A percentile compares a stretch with the other conserved stretches of the same genome.
These are phyloP conservation scores for Eristalis arbustorum DNA, from an alignment of 2,888 invertebrate species.

Conservation along the genomic window DNA sequence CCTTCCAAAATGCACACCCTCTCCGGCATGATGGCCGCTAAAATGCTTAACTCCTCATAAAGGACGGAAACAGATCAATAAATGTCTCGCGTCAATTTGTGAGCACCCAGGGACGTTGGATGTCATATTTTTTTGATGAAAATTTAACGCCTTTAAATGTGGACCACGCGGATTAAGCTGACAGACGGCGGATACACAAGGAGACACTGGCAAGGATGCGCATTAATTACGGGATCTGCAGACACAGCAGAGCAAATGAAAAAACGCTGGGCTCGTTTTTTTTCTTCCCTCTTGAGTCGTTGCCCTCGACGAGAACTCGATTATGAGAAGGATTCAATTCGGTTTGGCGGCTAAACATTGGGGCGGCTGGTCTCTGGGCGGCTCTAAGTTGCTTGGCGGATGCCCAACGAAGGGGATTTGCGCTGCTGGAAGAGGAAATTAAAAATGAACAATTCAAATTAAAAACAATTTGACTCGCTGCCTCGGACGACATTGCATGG, in stretches of 20 bases:
- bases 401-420: background rate
- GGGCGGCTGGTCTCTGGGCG: background rate
- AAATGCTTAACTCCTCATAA: conserved; percentile 12
- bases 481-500: background rate
- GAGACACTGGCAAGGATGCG: conserved; percentile 28
- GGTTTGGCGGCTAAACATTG: background rate
- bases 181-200: conserved; percentile 31
- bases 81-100: conserved; percentile 36
- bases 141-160: conserved; percentile 47
- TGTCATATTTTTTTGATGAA: background rate
- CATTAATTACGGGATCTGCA: conserved; percentile 50
- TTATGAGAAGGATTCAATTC: conserved; percentile 30
- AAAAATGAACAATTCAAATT: background rate
- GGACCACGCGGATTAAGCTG: conserved; percentile 44
- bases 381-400: background rate
- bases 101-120: conserved; percentile 33
- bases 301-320: conserved; percentile 32
- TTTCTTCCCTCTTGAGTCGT: background rate
- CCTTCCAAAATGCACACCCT: conserved; percentile 18
- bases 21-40: conserved; percentile 3
- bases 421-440: background rate
- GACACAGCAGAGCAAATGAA: conserved; percentile 24
- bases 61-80: conserved; percentile 55
- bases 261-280: conserved; percentile 33
- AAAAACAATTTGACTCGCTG: background rate